Evolutionary conservation across 1,140 invertebrate species (phyloP).

Genomic region (Tribolium madens): DNA sequence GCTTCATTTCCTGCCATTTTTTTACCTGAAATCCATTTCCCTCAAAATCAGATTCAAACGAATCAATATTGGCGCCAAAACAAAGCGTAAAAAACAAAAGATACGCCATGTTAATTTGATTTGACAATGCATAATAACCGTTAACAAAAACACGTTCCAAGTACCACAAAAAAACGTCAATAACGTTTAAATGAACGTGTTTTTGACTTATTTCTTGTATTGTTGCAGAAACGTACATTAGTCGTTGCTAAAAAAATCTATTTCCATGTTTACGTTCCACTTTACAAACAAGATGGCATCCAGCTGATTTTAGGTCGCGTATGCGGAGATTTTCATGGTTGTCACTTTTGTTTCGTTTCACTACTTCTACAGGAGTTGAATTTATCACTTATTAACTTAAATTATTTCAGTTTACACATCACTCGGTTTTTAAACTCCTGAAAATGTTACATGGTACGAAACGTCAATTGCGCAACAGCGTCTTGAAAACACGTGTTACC

Average conservation of each 20-base stretch:
- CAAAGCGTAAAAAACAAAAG: slow-evolving; percentile 40
- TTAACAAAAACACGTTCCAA: slow-evolving; percentile 2
- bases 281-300: slow-evolving; percentile 62
- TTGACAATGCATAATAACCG: slow-evolving; percentile 18
- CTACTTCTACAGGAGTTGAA: slow-evolving; percentile 26
- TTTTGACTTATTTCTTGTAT: too few species aligned
- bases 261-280: slow-evolving; percentile 62
- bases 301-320: slow-evolving; percentile 60
- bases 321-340: slow-evolving; percentile 43
- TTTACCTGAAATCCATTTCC: slow-evolving; percentile 31
- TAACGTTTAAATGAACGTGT: too few species aligned
- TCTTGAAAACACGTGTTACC: slow-evolving; percentile 40
- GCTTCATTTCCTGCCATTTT: slow-evolving; percentile 64
- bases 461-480: slow-evolving; percentile 59
- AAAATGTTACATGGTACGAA: slow-evolving; percentile 47
- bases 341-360: slow-evolving; percentile 5
- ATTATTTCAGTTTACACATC: slow-evolving; percentile 23
- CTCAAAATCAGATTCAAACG: slow-evolving; percentile 30
- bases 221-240: slow-evolving; percentile 42
- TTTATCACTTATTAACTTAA: slow-evolving; percentile 4
- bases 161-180: neutral
- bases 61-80: slow-evolving; percentile 60
- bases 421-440: slow-evolving; percentile 23
- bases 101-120: slow-evolving; percentile 44
- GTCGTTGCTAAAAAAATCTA: slow-evolving; percentile 56